Evolutionary conservation across 2,888 invertebrate species (phyloP), one percentile per base, ranked within the genome.

Genomic region (Cosmia pyralina): DNA sequence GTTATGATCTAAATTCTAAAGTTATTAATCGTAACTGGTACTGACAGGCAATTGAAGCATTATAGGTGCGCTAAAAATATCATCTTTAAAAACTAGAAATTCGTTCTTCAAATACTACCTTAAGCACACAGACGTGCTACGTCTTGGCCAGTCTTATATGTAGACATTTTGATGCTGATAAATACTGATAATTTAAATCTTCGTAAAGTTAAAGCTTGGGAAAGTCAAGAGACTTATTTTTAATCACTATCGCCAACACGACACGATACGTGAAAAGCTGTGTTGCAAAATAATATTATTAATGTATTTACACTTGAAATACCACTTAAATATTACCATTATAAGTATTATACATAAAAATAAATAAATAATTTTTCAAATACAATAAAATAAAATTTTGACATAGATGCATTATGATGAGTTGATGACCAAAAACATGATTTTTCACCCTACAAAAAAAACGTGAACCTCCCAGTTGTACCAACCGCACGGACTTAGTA

Each of bases 401-500:
- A 44, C 22, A 15, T 34, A 28, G n/a, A n/a, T n/a, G n/a, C n/a
- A n/a, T n/a, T n/a, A n/a, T n/a, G n/a, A n/a, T n/a, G n/a, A n/a
- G n/a, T n/a, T n/a, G n/a, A 17, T 52, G 62, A 34, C 59, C 50
- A 55, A 22, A 22, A 66, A 81, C 62, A 63, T 50, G 44, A 22
- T 17, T 41, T 63, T 63, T 71, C 57, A 74, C 82, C 71, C 71
- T 65, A 73, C 34, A 65, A 73, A 80, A n/a, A 83, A 73, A 70
- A 55, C 34, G 22, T 66, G 65, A 74, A 71, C 46, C 28, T 34
- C n/a, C 5, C 65, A 66, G 22, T 72, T 38, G 53, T 77, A 75
- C 85, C 80, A 86, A 85, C 76, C 75, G 22, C 65, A 84, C 80
- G 41, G 72, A 84, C 77, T 85, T 67, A 72, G 79, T 64, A 53